Conservation (phyloP, 2,113 vertebrate genomes). For the Oncorhynchus kisutch region DNA sequence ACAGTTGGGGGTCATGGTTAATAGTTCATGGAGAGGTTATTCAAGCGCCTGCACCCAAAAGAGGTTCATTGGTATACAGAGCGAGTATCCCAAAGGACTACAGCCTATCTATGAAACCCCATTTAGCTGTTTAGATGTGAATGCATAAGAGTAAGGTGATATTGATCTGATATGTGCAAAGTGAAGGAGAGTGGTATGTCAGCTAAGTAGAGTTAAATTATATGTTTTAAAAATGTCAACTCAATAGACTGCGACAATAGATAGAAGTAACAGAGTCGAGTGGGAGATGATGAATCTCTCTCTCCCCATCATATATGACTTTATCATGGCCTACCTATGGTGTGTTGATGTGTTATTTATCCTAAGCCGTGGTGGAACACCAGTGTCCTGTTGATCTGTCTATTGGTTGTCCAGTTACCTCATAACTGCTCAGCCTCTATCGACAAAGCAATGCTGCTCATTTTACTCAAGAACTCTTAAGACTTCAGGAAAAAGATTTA, state of each 20-base stretch:
- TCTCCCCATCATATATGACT: conserved; percentile 15
- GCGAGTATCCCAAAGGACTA: no score
- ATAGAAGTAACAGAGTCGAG: not conserved
- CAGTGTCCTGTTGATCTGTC: conserved; percentile 37
- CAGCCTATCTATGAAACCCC: no score
- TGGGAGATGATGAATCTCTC: not conserved
- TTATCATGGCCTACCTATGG: conserved; percentile 38
- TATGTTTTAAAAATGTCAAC: conserved; percentile 1
- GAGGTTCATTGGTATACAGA: not conserved
- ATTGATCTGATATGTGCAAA: not conserved
- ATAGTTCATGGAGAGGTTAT: not conserved
- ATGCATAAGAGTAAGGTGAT: not conserved
- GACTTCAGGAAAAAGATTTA: conserved; percentile 3
- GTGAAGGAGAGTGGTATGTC: not conserved
- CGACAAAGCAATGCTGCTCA: conserved; percentile 24
- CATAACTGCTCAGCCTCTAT: conserved; percentile 41
- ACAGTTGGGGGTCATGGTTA: not conserved
- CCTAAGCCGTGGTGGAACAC: conserved; percentile 20
- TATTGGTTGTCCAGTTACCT: conserved; percentile 14
- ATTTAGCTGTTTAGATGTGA: not conserved
- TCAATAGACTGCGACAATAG: not conserved
- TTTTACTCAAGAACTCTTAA: conserved; percentile 11
- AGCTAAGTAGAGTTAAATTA: not conserved
- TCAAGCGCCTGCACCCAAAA: not conserved
- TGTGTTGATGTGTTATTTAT: conserved; percentile 30